A percentile compares a stretch with the other conserved stretches of the same genome.
Conservation (phyloP, 2,888 invertebrate genomes). For the Calameuta filiformis region DNA sequence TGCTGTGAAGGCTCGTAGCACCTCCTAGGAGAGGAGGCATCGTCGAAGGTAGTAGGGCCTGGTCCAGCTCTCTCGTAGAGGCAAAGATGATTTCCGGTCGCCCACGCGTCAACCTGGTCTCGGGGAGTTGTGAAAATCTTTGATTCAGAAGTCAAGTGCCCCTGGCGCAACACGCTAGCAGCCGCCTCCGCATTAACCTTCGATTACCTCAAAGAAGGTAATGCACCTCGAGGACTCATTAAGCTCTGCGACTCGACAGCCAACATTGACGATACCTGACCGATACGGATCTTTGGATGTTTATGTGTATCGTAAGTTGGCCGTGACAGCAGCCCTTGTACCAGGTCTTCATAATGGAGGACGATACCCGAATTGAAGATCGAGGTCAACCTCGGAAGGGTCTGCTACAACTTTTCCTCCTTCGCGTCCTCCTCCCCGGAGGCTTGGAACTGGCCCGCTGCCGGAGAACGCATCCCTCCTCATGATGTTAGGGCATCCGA, state of each 20-base stretch:
- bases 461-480: constrained; percentile 15
- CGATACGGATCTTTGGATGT: neutral
- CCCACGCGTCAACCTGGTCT: constrained; percentile 56
- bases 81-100: constrained; percentile 70
- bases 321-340: neutral
- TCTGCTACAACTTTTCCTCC: neutral
- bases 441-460: constrained; percentile 10
- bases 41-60: constrained; percentile 12
- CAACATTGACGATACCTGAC: neutral
- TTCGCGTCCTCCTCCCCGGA: constrained; percentile 11
- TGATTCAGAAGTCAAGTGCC: constrained; percentile 49
- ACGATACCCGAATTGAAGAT: neutral
- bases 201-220: neutral
- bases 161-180: constrained; percentile 45
- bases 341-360: neutral
- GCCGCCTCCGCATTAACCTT: constrained; percentile 1
- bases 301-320: neutral
- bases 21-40: constrained; percentile 25
- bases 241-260: neutral
- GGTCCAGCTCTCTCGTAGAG: constrained; percentile 50
- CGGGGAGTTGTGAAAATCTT: constrained; percentile 55
- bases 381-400: neutral
- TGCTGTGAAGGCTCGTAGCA: neutral
- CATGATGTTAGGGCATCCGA: constrained; percentile 46
- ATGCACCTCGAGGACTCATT: neutral